phyloP scores from a whole-genome alignment of 2,113 vertebrate genomes.

The Lophius piscatorius region DNA sequence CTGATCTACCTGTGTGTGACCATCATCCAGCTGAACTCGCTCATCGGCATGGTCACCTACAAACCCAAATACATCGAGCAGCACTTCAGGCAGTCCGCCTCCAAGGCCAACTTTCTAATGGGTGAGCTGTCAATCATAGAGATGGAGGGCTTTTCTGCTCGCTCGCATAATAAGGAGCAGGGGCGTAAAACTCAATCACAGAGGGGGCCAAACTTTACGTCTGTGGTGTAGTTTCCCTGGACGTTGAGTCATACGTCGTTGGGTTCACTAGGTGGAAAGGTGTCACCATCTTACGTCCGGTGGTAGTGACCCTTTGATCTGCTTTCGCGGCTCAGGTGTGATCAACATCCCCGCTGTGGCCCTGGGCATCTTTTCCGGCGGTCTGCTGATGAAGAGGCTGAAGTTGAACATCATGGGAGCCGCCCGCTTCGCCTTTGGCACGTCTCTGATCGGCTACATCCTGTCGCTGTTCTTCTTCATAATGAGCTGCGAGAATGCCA shows the following conservation, averaged over 20 bases:
- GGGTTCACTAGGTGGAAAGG: no score
- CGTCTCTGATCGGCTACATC: slow-evolving; percentile 82
- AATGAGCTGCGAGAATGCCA: slow-evolving; percentile 86
- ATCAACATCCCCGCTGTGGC: slow-evolving; percentile 90
- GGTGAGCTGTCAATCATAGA: slow-evolving; percentile 71
- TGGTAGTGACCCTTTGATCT: background rate
- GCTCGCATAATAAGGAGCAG: background rate
- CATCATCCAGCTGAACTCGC: slow-evolving; percentile 80
- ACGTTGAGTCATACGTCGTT: no score
- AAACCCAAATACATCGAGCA: slow-evolving; percentile 91
- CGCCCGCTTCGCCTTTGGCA: slow-evolving; percentile 81
- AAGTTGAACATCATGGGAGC: slow-evolving; percentile 87
- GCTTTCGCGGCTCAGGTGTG: slow-evolving; percentile 78
- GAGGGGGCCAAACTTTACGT: no score
- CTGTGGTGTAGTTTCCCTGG: no score
- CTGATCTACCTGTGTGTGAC: slow-evolving; percentile 74
- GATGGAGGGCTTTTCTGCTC: background rate
- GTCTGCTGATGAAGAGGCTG: slow-evolving; percentile 91
- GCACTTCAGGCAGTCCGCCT: slow-evolving; percentile 86
- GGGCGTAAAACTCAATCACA: no score
- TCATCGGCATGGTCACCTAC: slow-evolving; percentile 86
- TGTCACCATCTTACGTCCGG: background rate
- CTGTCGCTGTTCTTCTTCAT: slow-evolving; percentile 81
- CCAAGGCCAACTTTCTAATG: slow-evolving; percentile 86
- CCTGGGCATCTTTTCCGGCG: slow-evolving; percentile 90